phyloP scores from a whole-genome alignment of 2,113 vertebrate genomes.

The Neolamprologus kungweensis region DNA sequence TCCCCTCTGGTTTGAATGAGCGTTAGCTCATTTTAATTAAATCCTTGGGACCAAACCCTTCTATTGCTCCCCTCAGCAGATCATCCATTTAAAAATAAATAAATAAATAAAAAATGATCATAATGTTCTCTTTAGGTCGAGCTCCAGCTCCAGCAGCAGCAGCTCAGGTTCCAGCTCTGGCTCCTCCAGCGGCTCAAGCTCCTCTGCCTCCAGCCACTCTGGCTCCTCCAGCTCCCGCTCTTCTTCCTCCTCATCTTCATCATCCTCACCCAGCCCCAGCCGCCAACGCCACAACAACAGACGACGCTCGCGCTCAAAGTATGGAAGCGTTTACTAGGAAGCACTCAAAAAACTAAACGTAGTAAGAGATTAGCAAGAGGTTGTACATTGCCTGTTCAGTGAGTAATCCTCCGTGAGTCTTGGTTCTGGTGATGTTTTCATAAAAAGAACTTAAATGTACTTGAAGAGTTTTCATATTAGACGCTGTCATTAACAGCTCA shows the following conservation, averaged over 20 bases:
- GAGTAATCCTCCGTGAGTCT: not conserved
- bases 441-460: not conserved
- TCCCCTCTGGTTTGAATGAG: not conserved
- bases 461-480: not conserved
- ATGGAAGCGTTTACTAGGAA: not conserved
- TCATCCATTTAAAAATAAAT: not conserved
- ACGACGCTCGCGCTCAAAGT: conserved; percentile 89
- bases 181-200: conserved; percentile 89
- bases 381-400: not conserved
- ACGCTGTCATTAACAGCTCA: not conserved
- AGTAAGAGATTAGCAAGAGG: not conserved
- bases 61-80: not conserved
- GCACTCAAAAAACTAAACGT: fast-evolving
- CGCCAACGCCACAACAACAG: conserved; percentile 85
- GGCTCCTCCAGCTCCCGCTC: conserved; percentile 90
- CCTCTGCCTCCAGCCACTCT: conserved; percentile 84
- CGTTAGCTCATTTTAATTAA: fast-evolving
- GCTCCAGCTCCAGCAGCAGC: conserved; percentile 87
- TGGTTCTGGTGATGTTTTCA: not conserved
- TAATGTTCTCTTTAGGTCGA: conserved; percentile 45
- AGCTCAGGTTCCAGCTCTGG: conserved; percentile 89
- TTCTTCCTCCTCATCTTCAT: conserved; percentile 82
- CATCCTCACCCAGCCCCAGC: conserved; percentile 82
- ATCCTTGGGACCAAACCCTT: fast-evolving
- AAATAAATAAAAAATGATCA: not conserved